Percentiles rank a stretch among this genome's conserved stretches.
Conservation (phyloP, 2,113 vertebrate species). For the Laticauda colubrina region DNA sequence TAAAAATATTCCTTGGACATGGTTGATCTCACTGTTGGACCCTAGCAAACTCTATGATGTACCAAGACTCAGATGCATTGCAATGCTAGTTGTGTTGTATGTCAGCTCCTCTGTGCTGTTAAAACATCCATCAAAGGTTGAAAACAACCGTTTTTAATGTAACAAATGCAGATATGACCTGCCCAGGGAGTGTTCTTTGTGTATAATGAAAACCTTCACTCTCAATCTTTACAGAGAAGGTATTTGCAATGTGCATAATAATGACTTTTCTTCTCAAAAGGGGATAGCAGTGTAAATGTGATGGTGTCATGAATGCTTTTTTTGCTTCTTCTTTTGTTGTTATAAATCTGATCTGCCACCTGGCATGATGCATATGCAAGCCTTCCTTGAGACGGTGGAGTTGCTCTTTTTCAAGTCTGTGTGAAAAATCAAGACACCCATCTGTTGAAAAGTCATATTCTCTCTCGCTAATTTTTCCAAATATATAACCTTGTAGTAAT, state of each 20-base stretch:
- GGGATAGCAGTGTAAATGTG: not conserved
- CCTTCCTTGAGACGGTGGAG: not conserved
- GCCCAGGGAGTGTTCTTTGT: not conserved
- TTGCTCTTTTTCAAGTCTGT: not conserved
- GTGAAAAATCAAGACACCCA: slow-evolving; percentile 1
- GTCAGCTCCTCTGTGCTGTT: not conserved
- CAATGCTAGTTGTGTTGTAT: not conserved
- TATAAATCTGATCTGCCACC: not conserved
- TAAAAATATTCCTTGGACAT: too few relatives aligned
- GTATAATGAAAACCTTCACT: not conserved
- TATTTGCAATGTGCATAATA: not conserved
- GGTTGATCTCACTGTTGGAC: not conserved
- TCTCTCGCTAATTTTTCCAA: not conserved
- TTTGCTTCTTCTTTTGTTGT: not conserved
- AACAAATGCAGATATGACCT: not conserved
- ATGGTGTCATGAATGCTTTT: not conserved
- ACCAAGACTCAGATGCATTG: not conserved
- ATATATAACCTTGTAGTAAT: slow-evolving; percentile 1
- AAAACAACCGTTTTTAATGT: not conserved
- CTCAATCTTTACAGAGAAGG: not conserved
- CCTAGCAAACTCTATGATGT: not conserved
- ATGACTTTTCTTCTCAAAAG: not conserved
- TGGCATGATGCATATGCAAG: not conserved
- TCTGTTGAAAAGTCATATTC: slow-evolving; percentile 2
- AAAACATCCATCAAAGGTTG: not conserved